Evolutionary conservation across 2,797 vertebrate genomes (phyloP), one percentile per base, ranked within the genome.

Genomic region (Hypotaenidia okinawae): DNA sequence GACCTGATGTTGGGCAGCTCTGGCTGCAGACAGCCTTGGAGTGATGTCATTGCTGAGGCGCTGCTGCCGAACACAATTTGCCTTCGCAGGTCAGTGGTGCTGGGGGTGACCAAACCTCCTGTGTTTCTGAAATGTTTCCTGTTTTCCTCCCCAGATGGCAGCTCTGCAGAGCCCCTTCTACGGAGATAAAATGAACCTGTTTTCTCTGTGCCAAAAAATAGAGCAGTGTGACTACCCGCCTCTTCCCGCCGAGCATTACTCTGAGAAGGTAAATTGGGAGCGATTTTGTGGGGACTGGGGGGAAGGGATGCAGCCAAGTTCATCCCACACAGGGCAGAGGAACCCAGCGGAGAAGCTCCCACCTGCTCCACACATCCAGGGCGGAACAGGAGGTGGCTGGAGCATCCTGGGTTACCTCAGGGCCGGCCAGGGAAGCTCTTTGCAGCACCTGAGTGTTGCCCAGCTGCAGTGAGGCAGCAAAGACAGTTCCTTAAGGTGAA

Each of bases 131-230:
- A 69, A 64, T 12, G 0, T 32, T 51, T 86, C 69, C 61, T 81
- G 10, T 1, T 16, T 43, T 67, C 84, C 49, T 77, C 51, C 94
- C 67, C 97, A 99, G 98, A 99, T 99, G 98, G 98, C 98, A 27
- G 98, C 98, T 76, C 98, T 99, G 61, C 98, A 99, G 96, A 99
- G 98, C 93, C 98, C 98, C 37, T 99, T 99, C 96, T 99, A 99
- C 4, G 98, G 98, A n/a, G 98, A 99, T 92, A 98, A 99, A 95
- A 99, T 99, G 98, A 99, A 98, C 94, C 98, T 99, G 94, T 98
- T 98, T 88, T 98, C 98, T 73, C 97, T 99, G 79, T 99, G 98
- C 97, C 98, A 98, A 85, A 99, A 99, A 97, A 99, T 99, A 25
- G 98, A 99, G 94, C 98, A 98, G 89, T 99, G 98, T 35, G 98